These are phyloP conservation scores for Eumaeus atala DNA, from an alignment of 1,140 invertebrate species.

Conservation along the genomic window DNA sequence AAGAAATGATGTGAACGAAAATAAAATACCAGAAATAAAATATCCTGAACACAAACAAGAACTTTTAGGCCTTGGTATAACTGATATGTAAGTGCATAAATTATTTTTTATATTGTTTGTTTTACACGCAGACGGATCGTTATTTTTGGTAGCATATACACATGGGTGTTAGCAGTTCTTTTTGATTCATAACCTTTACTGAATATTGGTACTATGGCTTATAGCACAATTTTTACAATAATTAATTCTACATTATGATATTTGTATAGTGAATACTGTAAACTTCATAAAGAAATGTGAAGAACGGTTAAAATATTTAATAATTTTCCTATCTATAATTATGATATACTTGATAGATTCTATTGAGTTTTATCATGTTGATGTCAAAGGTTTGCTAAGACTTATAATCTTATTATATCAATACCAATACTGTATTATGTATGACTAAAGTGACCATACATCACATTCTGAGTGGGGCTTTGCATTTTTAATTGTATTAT, in stretches of 20 bases:
- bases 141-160: too few species aligned
- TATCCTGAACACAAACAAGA: constrained; percentile 84
- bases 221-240: too few species aligned
- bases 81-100: constrained; percentile 83
- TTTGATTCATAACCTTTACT: too few species aligned
- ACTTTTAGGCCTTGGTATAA: constrained; percentile 86
- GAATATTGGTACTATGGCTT: too few species aligned
- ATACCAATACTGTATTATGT: neutral
- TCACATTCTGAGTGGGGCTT: neutral
- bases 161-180: too few species aligned
- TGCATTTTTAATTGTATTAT: too few species aligned
- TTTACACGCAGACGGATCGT: neutral
- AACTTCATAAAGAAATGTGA: neutral
- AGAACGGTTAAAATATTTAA: too few species aligned
- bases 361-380: neutral
- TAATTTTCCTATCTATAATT: neutral
- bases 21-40: constrained; percentile 84
- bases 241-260: too few species aligned
- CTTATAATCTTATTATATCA: neutral
- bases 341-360: neutral
- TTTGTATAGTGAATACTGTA: too few species aligned
- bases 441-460: neutral
- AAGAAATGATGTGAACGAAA: constrained; percentile 84
- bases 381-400: constrained; percentile 1
- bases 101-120: neutral